Conservation (phyloP, 2,113 vertebrate species). For the Candoia aspera region DNA sequence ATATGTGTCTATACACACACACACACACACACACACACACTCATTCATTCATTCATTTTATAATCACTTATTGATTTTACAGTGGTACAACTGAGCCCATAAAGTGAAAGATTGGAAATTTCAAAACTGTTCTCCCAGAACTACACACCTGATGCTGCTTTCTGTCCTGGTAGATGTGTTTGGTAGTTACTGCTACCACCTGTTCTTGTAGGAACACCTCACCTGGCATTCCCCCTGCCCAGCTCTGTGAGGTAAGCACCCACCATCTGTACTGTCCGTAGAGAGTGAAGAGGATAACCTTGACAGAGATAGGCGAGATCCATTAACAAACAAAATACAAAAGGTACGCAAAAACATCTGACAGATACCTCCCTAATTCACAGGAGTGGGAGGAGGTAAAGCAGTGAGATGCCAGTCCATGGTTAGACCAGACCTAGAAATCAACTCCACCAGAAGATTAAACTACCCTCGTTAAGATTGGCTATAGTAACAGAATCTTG, state of each 20-base stretch:
- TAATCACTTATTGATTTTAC: not conserved
- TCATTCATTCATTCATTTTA: too few relatives aligned
- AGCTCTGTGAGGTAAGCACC: not conserved
- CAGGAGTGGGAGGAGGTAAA: not conserved
- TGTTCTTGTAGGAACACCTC: not conserved
- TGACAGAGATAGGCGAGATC: not conserved
- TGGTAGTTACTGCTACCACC: not conserved
- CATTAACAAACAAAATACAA: not conserved
- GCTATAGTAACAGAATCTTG: not conserved
- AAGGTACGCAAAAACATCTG: not conserved
- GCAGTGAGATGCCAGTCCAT: not conserved
- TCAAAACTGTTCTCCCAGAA: not conserved
- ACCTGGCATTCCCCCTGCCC: not conserved
- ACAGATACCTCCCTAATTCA: not conserved
- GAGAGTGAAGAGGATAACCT: not conserved
- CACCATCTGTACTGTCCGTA: not conserved
- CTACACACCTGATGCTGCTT: not conserved
- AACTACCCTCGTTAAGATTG: not conserved
- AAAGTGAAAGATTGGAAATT: not conserved
- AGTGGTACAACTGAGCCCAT: not conserved
- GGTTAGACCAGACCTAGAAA: not conserved
- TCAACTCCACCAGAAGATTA: not conserved
- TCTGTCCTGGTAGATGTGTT: not conserved
- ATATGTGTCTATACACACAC: too few relatives aligned
- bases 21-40: too few relatives aligned